Base-by-base conservation (phyloP, 2,888 invertebrate genomes). In the Netelia melanura region DNA sequence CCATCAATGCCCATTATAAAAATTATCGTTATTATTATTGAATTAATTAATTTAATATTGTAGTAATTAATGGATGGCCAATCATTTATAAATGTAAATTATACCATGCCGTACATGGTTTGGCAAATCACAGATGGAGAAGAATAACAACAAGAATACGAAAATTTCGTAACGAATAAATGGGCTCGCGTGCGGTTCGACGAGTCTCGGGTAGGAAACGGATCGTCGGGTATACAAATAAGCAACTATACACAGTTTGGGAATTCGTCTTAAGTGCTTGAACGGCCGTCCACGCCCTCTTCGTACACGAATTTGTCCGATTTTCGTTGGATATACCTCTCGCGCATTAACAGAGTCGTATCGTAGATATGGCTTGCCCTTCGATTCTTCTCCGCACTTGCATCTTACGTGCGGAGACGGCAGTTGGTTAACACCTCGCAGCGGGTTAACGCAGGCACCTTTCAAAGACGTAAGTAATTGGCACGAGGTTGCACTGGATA, bases 161-260 rank as follows among this genome's bases (percentile, higher is more conserved):
- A 67, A 23, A 44, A 48, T 67, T 67, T 67, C 67, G 67, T 67
- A 67, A 67, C 67, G 48, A 67, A 43, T 67, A 67, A 67, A 67
- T 23, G 43, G 67, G 44, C 23, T 38, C 44, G 67, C 67, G 67
- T 67, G 67, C 67, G 48, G 48, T 17, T 67, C 44, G 67, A 67
- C 23, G 67, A 67, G 10, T 67, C 67, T 43, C 11, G 67, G 17
- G 23, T 30, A 48, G 11, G 14, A 21, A 67, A 67, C 44, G 67
- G 67, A 23, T 67, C 48, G 44, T 67, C 67, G 14, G 43, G 44
- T 43, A 21, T 67, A 67, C 44, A 25, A 25, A 61, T 25, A 11
- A 44, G n/a, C 44, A 44, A 67, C 21, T 9, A 10, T 21, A 67
- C 21, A 67, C 17, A 48, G 67, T 67, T 17, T 61, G 11, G 11